Evolutionary conservation across 64 coral and sea anemone species (phyloP), one percentile per base, ranked within the genome.

Genomic region (Catalaphyllia jardinei): DNA sequence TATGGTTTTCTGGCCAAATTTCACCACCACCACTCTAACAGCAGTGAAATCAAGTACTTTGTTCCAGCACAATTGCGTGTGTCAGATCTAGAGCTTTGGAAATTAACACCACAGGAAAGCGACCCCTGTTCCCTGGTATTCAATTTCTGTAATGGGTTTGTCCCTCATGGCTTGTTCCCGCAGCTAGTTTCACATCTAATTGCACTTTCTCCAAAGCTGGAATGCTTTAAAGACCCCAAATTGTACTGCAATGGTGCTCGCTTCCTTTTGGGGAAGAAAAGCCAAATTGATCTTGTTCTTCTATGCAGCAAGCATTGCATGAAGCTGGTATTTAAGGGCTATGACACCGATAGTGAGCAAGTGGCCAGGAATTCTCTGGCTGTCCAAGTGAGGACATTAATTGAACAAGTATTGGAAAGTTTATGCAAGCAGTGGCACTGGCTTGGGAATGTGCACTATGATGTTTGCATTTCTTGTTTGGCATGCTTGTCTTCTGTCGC

Each of bases 1-100:
- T 94, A 90, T 79, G 88, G 93, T 33, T 83, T 94, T 46, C 52
- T 94, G 19, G 93, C 93, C 50, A 67, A 71, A 27, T 90, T 94
- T 94, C 62, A 54, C 12, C 31, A 27, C 3, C 27, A 77, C 15
- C 13, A 61, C 60, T 25, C 29, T n/a, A 5, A 19, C n/a, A 50
- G 19, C 31, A 31, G 15, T 33, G 38, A 88, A 51, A 62, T 79
- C 69, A 89, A 94, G 28, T 88, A 88, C 50, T 88, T 88, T 63
- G 82, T 81, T 54, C 88, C 78, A 31, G 75, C 29, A 8, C 72
- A 87, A 91, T 57, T 73, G 16, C n/a, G 71, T 3, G 14, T 38
- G 27, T 83, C 78, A 55, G 4, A n/a, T 30, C 42, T 2, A 51
- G 18, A 16, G 18, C 60, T 90, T 39, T 49, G 31, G 62, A 31